phyloP scores from a whole-genome alignment of 1,140 invertebrate genomes.

The Sinonovacula constricta region DNA sequence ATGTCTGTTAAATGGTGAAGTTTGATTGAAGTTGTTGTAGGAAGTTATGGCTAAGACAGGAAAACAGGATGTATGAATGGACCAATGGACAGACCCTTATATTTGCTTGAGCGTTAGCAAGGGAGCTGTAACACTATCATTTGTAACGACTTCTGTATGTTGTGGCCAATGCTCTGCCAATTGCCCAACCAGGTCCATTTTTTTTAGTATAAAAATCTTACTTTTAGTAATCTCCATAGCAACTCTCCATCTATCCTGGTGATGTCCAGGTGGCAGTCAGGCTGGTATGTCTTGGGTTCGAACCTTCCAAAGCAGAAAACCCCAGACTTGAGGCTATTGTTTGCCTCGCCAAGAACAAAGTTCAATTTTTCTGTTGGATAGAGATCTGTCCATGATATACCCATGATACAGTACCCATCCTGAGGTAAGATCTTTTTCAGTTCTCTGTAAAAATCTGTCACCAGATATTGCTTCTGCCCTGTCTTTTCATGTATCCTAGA shows the following conservation, averaged over 20 bases:
- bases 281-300: conserved; percentile 60
- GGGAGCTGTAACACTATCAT: no score
- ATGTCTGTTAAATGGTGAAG: no score
- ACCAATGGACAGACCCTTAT: no score
- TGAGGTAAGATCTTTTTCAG: conserved; percentile 56
- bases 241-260: conserved; percentile 60
- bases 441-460: conserved; percentile 57
- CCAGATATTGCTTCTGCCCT: conserved; percentile 60
- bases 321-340: conserved; percentile 49
- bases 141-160: no score
- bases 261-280: conserved; percentile 53
- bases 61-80: no score
- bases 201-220: conserved; percentile 37
- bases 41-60: no score
- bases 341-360: conserved; percentile 72
- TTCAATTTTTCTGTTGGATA: conserved; percentile 70
- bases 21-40: no score
- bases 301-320: conserved; percentile 70
- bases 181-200: no score
- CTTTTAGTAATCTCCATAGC: conserved; percentile 69
- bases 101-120: no score
- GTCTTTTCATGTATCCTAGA: conserved; percentile 59
- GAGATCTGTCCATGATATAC: conserved; percentile 69
- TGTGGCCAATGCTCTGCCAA: no score
- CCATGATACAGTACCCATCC: conserved; percentile 67